Evolutionary conservation across 2,797 vertebrate genomes (phyloP).

Genomic region (Gymnocypris eckloni): DNA sequence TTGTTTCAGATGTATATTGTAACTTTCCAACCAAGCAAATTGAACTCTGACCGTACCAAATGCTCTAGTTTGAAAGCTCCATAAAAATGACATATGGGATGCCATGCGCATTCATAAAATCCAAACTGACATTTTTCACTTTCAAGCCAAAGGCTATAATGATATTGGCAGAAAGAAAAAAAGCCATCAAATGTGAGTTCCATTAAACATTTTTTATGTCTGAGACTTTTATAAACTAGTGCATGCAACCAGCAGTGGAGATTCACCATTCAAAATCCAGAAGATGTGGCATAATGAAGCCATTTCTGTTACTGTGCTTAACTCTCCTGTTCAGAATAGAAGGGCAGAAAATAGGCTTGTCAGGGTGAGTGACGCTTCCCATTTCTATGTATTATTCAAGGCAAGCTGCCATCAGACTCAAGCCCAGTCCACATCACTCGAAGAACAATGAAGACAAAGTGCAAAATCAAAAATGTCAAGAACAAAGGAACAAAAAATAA

Average conservation of each 20-base stretch:
- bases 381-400: conserved; percentile 72
- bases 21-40: background rate
- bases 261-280: conserved; percentile 50
- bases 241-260: background rate
- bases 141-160: conserved; percentile 48
- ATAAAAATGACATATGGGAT: conserved; percentile 36
- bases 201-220: conserved; percentile 7
- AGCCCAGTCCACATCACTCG: conserved; percentile 54
- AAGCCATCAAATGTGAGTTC: conserved; percentile 26
- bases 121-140: conserved; percentile 22
- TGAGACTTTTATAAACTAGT: conserved; percentile 7
- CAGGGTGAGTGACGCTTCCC: conserved; percentile 75
- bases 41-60: background rate
- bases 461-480: conserved; percentile 51
- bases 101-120: conserved; percentile 39
- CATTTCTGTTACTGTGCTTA: conserved; percentile 66
- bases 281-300: conserved; percentile 64
- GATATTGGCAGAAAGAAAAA: conserved; percentile 27
- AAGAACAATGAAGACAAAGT: conserved; percentile 68
- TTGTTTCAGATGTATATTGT: background rate
- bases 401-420: conserved; percentile 70
- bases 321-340: conserved; percentile 71
- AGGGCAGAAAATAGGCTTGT: conserved; percentile 78
- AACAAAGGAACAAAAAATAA: background rate
- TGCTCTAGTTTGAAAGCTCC: background rate